Evolutionary conservation across 1,140 invertebrate genomes (phyloP).

Genomic region (Ostrea denselamellosa): DNA sequence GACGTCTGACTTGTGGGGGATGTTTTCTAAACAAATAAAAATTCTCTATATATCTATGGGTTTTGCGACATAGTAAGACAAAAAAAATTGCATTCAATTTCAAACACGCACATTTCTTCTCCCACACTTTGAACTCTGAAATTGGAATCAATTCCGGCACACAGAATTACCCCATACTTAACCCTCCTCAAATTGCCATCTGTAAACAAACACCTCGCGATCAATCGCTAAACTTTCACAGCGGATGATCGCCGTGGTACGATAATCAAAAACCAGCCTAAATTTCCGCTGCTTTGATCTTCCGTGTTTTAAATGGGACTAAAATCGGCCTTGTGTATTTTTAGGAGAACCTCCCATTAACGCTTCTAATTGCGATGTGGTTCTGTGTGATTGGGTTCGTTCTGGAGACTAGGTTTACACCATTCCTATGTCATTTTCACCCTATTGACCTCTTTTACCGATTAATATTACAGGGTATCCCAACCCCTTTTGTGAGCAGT

Average conservation of each 20-base stretch:
- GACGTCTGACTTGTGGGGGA: not conserved
- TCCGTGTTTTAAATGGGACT: not conserved
- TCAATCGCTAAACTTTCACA: not conserved
- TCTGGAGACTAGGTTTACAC: slow-evolving; percentile 18
- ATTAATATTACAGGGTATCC: not conserved
- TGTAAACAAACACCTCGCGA: not conserved
- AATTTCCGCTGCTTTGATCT: slow-evolving; percentile 17
- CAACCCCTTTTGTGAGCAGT: not conserved
- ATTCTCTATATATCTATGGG: too few species aligned
- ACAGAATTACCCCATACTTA: not conserved
- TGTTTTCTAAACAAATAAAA: not conserved
- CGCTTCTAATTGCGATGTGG: not conserved
- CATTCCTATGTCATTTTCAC: not conserved
- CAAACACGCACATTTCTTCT: not conserved
- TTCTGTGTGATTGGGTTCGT: slow-evolving; percentile 4
- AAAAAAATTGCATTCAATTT: not conserved
- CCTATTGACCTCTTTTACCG: not conserved
- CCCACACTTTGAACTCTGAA: not conserved
- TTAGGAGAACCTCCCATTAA: not conserved
- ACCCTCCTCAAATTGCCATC: not conserved
- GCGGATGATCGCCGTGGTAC: not conserved
- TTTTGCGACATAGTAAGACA: too few species aligned
- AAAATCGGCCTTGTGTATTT: not conserved
- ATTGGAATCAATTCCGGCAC: not conserved
- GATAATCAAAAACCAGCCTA: not conserved